A percentile compares a stretch with the other conserved stretches of the same genome.
These are phyloP conservation scores for Tanypteryx hageni DNA, from an alignment of 2,888 invertebrate species.

Conservation along the genomic window DNA sequence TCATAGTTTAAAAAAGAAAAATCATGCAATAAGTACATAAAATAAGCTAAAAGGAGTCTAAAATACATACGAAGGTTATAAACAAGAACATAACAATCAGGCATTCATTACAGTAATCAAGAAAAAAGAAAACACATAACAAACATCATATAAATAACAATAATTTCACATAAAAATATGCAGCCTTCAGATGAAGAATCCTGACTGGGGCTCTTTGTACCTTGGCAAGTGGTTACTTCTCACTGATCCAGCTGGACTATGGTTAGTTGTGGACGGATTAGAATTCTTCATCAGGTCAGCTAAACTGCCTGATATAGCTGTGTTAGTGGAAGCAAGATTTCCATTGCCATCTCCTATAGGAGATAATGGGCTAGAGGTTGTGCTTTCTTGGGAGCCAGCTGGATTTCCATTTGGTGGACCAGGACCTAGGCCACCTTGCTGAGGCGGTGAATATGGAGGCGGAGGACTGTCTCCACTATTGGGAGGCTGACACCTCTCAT, in stretches of 20 bases:
- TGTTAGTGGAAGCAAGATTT: constrained; percentile 65
- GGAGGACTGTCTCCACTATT: constrained; percentile 74
- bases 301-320: constrained; percentile 58
- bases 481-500: constrained; percentile 70
- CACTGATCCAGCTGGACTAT: constrained; percentile 68
- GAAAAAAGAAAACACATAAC: constrained; percentile 43
- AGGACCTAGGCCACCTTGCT: constrained; percentile 63
- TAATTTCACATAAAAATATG: not conserved
- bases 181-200: constrained; percentile 68
- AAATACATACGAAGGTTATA: constrained; percentile 12
- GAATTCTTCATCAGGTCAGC: constrained; percentile 62
- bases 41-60: constrained; percentile 16
- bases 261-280: constrained; percentile 59
- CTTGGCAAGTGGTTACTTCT: constrained; percentile 69
- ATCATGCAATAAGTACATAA: constrained; percentile 60
- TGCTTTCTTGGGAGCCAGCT: constrained; percentile 51
- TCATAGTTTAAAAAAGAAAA: not conserved
- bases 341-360: constrained; percentile 64
- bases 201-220: constrained; percentile 68
- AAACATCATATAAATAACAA: constrained; percentile 35
- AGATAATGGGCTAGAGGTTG: constrained; percentile 66
- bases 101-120: constrained; percentile 43
- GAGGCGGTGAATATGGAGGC: constrained; percentile 74
- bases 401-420: constrained; percentile 60
- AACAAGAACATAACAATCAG: constrained; percentile 30